These are phyloP conservation scores for Dromaius novaehollandiae DNA, from an alignment of 2,113 vertebrate species.

Conservation along the genomic window DNA sequence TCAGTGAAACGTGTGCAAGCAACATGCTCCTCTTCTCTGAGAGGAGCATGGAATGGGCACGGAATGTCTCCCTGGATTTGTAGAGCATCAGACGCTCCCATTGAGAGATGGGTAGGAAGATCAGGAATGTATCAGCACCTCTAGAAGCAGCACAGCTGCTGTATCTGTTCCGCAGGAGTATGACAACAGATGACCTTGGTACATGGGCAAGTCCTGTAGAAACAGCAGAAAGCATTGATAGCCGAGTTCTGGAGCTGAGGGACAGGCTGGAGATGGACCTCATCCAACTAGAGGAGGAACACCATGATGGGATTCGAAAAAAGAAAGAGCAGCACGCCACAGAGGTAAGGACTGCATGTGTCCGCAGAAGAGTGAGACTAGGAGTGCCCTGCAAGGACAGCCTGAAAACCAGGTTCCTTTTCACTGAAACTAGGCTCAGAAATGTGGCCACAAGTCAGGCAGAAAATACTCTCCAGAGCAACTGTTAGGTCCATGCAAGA, in stretches of 20 bases:
- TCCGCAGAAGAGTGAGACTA: not conserved
- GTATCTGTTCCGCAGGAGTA: conserved; percentile 44
- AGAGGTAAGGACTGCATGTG: conserved; percentile 74
- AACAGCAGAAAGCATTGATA: not conserved
- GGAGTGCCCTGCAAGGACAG: not conserved
- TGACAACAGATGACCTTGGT: conserved; percentile 19
- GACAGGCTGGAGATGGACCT: conserved; percentile 85
- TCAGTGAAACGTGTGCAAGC: not conserved
- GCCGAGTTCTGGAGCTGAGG: conserved; percentile 75
- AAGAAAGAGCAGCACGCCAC: conserved; percentile 87
- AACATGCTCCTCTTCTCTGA: not conserved
- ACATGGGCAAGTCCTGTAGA: not conserved
- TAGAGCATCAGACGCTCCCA: fast-evolving
- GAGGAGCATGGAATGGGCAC: not conserved
- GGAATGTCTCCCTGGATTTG: not conserved
- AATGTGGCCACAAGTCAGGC: not conserved
- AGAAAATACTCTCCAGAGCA: not conserved
- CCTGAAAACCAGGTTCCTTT: not conserved
- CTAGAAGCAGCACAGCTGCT: not conserved
- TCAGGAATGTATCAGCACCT: not conserved
- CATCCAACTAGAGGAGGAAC: conserved; percentile 77
- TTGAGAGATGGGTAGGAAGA: not conserved
- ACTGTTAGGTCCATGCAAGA: not conserved
- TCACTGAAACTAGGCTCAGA: not conserved
- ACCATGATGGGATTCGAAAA: conserved; percentile 78